These are phyloP conservation scores for Varanus komodoensis DNA, from an alignment of 2,113 vertebrate species.

Conservation along the genomic window DNA sequence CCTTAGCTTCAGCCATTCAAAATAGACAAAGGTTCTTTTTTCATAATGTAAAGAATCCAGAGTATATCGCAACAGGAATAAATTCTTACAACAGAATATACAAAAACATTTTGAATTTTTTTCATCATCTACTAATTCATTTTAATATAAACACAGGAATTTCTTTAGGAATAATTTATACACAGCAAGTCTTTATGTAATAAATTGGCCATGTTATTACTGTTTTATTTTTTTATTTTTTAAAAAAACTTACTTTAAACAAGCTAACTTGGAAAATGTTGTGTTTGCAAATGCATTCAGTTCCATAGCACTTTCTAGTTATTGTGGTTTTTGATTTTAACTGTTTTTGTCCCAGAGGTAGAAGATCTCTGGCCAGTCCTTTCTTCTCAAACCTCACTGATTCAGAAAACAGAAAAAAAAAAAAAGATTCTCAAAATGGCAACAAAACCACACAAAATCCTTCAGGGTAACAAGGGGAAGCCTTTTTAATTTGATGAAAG, in stretches of 20 bases:
- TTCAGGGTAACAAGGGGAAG: conserved; percentile 28
- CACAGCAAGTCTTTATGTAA: conserved; percentile 87
- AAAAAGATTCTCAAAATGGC: conserved; percentile 36
- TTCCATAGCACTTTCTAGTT: conserved; percentile 78
- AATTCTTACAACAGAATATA: conserved; percentile 91
- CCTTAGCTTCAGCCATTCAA: conserved; percentile 88
- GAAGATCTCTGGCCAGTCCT: conserved; percentile 81
- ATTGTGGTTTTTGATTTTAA: conserved; percentile 38
- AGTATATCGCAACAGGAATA: conserved; percentile 88
- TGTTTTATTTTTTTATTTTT: conserved; percentile 71
- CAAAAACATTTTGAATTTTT: conserved; percentile 86
- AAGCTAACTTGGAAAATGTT: conserved; percentile 82
- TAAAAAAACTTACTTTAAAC: conserved; percentile 76
- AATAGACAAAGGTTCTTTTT: conserved; percentile 87
- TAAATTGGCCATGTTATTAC: conserved; percentile 86
- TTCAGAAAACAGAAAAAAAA: conserved; percentile 78
- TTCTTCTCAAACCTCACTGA: conserved; percentile 79
- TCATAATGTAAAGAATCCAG: conserved; percentile 87
- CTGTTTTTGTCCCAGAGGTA: conserved; percentile 80
- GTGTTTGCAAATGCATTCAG: conserved; percentile 80
- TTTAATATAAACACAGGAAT: conserved; percentile 88
- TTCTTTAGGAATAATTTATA: conserved; percentile 89
- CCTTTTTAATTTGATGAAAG: conserved; percentile 17
- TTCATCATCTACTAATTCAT: conserved; percentile 84
- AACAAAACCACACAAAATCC: conserved; percentile 26